phyloP scores from a whole-genome alignment of 2,113 vertebrate genomes.

The Zapus hudsonius region DNA sequence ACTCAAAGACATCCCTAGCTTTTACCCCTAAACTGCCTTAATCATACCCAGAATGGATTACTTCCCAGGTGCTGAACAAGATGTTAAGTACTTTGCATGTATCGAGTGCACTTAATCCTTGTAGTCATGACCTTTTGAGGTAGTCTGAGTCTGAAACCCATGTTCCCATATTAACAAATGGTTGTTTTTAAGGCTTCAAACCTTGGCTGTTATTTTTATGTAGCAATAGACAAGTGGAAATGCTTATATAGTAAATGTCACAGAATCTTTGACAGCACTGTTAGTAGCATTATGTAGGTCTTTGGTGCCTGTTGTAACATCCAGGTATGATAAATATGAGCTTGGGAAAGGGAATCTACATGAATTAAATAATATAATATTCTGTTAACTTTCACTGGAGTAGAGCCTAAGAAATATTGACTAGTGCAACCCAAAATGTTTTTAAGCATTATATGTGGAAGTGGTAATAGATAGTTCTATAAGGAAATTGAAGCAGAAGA shows the following conservation, averaged over 20 bases:
- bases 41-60: neutral
- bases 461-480: neutral
- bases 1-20: no score
- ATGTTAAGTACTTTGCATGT: neutral
- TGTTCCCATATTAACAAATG: neutral
- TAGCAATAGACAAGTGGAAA: constrained; percentile 37
- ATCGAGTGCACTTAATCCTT: neutral
- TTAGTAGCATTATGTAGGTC: neutral
- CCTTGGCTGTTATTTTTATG: constrained; percentile 26
- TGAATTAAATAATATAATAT: constrained; percentile 32
- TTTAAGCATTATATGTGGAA: constrained; percentile 2
- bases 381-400: neutral
- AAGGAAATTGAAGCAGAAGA: no score
- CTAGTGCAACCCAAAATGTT: constrained; percentile 8
- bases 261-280: neutral
- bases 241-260: neutral
- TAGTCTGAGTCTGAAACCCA: neutral
- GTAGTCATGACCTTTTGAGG: neutral
- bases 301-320: constrained; percentile 21
- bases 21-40: no score
- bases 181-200: constrained; percentile 12
- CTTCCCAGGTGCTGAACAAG: neutral
- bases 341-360: neutral
- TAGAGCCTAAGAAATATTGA: constrained; percentile 28
- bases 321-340: neutral